Conservation (phyloP, 2,113 vertebrate genomes). For the Silurus asotus region DNA sequence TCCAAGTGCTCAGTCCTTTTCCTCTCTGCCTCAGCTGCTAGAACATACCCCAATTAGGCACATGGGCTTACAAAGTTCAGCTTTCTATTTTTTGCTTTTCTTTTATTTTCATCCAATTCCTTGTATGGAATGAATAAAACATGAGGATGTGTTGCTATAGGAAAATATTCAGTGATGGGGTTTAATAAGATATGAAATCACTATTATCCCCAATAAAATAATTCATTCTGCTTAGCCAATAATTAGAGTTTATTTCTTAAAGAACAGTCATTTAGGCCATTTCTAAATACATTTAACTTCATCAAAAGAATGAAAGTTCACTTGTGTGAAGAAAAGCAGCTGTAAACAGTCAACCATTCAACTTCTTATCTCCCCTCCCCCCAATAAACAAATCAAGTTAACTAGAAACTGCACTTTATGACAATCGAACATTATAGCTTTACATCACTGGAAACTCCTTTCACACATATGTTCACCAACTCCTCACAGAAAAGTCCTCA, state of each 20-base stretch:
- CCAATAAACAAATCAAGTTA: background rate
- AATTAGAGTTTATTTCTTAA: background rate
- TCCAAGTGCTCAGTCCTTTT: constrained; percentile 85
- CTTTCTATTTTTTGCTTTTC: too few species aligned
- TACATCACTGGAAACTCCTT: too few species aligned
- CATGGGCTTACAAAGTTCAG: background rate
- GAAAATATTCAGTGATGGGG: background rate
- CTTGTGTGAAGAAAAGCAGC: too few species aligned
- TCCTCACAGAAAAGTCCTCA: too few species aligned
- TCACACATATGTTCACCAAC: too few species aligned
- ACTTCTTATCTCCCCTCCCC: too few species aligned
- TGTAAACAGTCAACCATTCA: background rate
- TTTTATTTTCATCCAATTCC: background rate
- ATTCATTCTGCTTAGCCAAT: background rate
- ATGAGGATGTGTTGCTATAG: background rate
- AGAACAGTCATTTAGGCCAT: background rate
- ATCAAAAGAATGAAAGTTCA: background rate
- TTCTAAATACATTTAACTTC: background rate
- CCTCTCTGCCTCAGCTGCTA: constrained; percentile 81
- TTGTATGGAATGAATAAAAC: background rate
- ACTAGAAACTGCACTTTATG: background rate
- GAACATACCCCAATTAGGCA: background rate
- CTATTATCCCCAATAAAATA: background rate
- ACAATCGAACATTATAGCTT: too few species aligned
- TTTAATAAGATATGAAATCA: background rate